Percentiles rank a stretch among this genome's conserved stretches.
phyloP scores from a whole-genome alignment of 2,888 invertebrate genomes.

The Scrobipalpa costella region DNA sequence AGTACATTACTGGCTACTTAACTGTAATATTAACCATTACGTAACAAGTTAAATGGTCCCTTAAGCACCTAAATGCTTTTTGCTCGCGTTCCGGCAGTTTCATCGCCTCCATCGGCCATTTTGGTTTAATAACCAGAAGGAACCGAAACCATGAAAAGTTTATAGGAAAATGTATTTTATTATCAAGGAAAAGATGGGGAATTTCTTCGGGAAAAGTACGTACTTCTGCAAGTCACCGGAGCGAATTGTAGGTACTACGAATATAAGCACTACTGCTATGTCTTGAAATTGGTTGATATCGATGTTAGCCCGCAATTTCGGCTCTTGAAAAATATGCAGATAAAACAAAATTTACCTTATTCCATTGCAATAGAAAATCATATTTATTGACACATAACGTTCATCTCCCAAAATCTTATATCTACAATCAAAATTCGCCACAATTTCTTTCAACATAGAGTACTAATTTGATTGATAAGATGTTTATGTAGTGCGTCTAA shows the following conservation, averaged over 20 bases:
- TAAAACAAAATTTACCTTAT: not conserved
- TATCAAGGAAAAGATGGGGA: not conserved
- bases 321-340: no score
- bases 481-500: conserved; percentile 40
- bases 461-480: conserved; percentile 27
- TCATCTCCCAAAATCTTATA: not conserved
- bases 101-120: conserved; percentile 5
- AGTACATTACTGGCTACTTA: conserved; percentile 5
- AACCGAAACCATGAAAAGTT: not conserved
- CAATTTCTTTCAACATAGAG: not conserved
- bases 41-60: not conserved
- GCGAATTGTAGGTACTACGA: no score
- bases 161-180: not conserved
- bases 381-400: not conserved
- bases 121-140: not conserved
- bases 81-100: conserved; percentile 5
- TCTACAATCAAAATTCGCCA: not conserved
- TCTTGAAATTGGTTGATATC: no score
- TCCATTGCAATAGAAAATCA: not conserved
- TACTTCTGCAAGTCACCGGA: no score
- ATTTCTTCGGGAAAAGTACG: no score
- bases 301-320: no score
- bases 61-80: conserved; percentile 12
- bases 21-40: not conserved
- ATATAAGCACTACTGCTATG: no score